Evolutionary conservation across 2,888 invertebrate genomes (phyloP), one percentile per base, ranked within the genome.

Genomic region (Aphodius granarius): DNA sequence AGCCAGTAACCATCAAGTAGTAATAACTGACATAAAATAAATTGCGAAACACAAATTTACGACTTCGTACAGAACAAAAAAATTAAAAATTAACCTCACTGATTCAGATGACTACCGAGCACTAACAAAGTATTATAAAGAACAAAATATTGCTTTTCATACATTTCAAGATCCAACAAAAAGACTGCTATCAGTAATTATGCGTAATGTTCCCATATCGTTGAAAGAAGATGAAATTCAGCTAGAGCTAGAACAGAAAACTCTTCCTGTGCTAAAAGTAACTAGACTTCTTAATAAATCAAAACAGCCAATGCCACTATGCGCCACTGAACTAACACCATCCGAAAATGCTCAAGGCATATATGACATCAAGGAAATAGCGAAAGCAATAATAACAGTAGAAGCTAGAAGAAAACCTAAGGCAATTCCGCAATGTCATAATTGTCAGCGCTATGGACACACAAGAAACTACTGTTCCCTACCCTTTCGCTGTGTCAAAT

Each of bases 401-500:
- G 63, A 62, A 62, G 63, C 63, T n/a, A 62, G 63, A 13, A 62
- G n/a, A 13, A 62, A 62, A 9, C 13, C 63, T n/a, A 6, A 62
- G 65, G 66, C 70, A 21, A 74, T 76, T 64, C 76, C 76, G 5
- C 74, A 76, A 71, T 76, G 76, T 23, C 13, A 19, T 16, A 63
- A 15, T 5, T 74, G 74, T 63, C 74, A 74, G 22, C n/a, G 66
- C 21, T 76, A 22, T 43, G 74, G 74, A 9, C 76, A 76, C 63
- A 76, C 76, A 15, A 76, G 71, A 22, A 71, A 64, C 0, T 74
- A 76, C 64, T 72, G 77, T 21, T 20, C 43, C 5, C 66, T 19
- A n/a, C 71, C 72, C 63, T 16, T 18, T 15, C 23, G 73, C 4
- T 73, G 73, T 18, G 64, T 64, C 64, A 64, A 5, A 64, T 64